These are phyloP conservation scores for Sebastes melanostomus DNA, from an alignment of 2,797 vertebrate genomes.

Conservation along the genomic window DNA sequence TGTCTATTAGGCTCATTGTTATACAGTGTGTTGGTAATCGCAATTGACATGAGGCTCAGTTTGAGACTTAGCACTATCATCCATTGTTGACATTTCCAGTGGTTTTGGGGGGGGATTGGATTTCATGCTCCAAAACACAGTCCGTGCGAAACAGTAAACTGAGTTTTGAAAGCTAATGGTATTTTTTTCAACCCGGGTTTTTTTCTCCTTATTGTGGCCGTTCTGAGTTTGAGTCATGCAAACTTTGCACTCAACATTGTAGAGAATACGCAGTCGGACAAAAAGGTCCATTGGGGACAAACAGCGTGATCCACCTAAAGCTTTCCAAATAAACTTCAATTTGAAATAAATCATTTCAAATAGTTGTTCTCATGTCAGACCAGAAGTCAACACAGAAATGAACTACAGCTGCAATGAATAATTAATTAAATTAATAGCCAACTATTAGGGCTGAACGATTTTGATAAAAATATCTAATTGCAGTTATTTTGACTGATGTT, in stretches of 20 bases:
- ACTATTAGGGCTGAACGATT: no score
- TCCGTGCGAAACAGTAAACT: not conserved
- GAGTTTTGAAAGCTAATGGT: not conserved
- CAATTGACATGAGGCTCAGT: slow-evolving; percentile 9
- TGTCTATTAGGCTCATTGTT: slow-evolving; percentile 11
- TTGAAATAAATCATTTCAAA: not conserved
- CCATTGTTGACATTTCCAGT: slow-evolving; percentile 13
- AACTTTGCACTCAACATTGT: not conserved
- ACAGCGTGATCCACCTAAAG: not conserved
- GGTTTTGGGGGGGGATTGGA: not conserved
- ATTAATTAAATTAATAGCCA: no score
- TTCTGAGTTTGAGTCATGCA: not conserved
- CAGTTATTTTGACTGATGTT: no score
- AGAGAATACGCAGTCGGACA: not conserved
- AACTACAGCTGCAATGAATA: not conserved
- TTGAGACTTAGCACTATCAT: slow-evolving; percentile 1
- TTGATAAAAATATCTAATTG: no score
- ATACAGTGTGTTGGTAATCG: not conserved
- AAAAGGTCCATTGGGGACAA: not conserved
- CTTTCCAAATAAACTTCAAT: not conserved
- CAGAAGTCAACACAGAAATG: not conserved
- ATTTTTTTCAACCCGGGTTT: not conserved
- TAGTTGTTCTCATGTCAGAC: not conserved
- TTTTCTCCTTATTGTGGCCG: not conserved
- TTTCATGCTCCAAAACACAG: slow-evolving; percentile 17